Evolutionary conservation across 2,797 vertebrate genomes (phyloP), one percentile per base, ranked within the genome.

Genomic region (Anabacerthia variegaticeps): DNA sequence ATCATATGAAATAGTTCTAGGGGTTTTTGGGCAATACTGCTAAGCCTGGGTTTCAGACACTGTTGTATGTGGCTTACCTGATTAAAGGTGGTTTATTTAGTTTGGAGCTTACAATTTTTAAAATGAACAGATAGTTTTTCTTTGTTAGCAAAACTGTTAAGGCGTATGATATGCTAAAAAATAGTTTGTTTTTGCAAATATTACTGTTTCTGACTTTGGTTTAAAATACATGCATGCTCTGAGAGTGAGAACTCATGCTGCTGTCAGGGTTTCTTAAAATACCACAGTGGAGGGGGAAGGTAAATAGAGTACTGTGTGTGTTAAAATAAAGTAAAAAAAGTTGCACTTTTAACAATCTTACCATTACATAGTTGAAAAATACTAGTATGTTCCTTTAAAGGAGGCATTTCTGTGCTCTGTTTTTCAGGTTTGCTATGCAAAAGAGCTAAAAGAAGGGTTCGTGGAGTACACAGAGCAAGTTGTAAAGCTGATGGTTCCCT

Each of bases 391-490:
- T 93, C 26, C 6, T 5, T 76, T 41, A 81, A 72, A 63, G 32
- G 22, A 54, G n/a, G 3, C 3, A 12, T 49, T 76, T 95, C 36
- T 27, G 1, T 91, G 32, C 78, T 96, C 88, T 93, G 4, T 51
- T 9, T 97, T 97, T 71, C 96, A 99, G 99, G 99, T 99, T 93
- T 99, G 99, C 95, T 99, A 99, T 48, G 99, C 99, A 92, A 99
- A 99, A 98, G 99, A 99, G 96, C 97, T 99, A 85, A 99, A 99
- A 96, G 99, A 99, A 97, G 99, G 99, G 44, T 99, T 99, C 85
- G 99, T 99, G 62, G 99, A 99, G 51, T 99, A 99, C 93, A 99
- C 99, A 0, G 99, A 99, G 93, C 99, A 99, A 97, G 99, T 99
- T 89, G 99, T 99, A 96, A 99, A 99, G 97, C 98, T 99, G 96